Evolutionary conservation across 64 coral and sea anemone species (phyloP), one percentile per base, ranked within the genome.

Genomic region (Dendronephthya gigantea): DNA sequence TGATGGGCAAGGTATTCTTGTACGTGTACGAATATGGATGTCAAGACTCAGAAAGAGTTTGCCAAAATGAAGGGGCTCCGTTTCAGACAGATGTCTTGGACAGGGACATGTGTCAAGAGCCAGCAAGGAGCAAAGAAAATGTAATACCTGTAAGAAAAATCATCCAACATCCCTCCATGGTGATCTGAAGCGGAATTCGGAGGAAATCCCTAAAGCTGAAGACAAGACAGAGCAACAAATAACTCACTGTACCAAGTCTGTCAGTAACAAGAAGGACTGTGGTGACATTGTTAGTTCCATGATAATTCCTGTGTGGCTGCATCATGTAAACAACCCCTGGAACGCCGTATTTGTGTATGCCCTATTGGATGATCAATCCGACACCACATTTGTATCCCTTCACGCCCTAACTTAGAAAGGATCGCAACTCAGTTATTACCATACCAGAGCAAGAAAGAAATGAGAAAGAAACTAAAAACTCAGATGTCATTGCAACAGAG

Each of bases 161-260:
- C 86, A 81, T n/a, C 86, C 86, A 47, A 87, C 86, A 25, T 68
- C 86, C 9, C 34, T 87, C 39, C 68, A 87, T 11, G 68, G 68
- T 1, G 68, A 74, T 27, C 0, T 35, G 2, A 74, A 74, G 68
- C 13, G 23, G 8, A 52, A 8, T 8, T 12, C 13, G 13, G 23
- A 52, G 23, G 23, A 12, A 16, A 52, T 16, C 50, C 1, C 9
- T 22, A 52, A 52, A 10, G 50, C 13, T 16, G 50, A 52, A 52
- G 23, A 52, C 50, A 22, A 1, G 9, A 22, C 13, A 16, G 23
- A 12, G 50, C 13, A 8, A 16, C 13, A 22, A 52, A 52, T 22
- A 52, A 8, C 50, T 22, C 50, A 52, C 50, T 16, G 23, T 22
- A 52, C 50, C 13, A 52, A 52, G 50, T 16, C 50, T 16, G 13